Percentiles rank a stretch among this genome's conserved stretches.
Conservation (phyloP, 2,113 vertebrate genomes). For the Beaufortia kweichowensis region DNA sequence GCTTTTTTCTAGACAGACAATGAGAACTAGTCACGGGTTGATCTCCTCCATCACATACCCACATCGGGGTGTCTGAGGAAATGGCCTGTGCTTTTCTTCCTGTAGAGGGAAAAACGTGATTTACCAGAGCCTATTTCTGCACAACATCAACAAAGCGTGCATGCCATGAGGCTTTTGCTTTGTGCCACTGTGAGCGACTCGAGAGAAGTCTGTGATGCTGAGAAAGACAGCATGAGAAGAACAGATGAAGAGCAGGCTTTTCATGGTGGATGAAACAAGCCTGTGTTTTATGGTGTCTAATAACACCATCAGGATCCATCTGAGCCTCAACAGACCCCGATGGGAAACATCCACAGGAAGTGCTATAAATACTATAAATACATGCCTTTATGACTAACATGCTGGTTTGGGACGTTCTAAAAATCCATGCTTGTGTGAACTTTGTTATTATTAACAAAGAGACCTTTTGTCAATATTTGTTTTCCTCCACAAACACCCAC, state of each 20-base stretch:
- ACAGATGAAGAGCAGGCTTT: constrained; percentile 8
- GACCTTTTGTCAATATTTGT: constrained; percentile 15
- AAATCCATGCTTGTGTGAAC: constrained; percentile 39
- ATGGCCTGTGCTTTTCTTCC: constrained; percentile 53
- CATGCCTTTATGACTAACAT: constrained; percentile 38
- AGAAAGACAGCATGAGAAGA: neutral
- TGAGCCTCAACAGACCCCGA: constrained; percentile 6
- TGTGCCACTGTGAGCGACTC: constrained; percentile 1
- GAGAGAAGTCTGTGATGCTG: constrained; percentile 1
- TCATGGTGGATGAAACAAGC: neutral
- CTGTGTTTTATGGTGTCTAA: constrained; percentile 20
- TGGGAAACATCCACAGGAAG: constrained; percentile 51
- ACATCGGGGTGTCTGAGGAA: constrained; percentile 54
- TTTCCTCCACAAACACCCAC: constrained; percentile 9
- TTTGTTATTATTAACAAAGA: constrained; percentile 39
- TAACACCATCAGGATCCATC: constrained; percentile 42
- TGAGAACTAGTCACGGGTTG: neutral
- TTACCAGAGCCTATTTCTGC: constrained; percentile 51
- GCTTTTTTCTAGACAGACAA: constrained; percentile 4
- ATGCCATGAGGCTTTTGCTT: neutral
- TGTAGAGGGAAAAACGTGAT: constrained; percentile 48
- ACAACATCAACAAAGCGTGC: constrained; percentile 50
- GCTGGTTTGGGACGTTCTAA: constrained; percentile 48
- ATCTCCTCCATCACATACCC: constrained; percentile 31
- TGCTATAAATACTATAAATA: constrained; percentile 54